Base-by-base conservation (phyloP, 2,113 vertebrate genomes). In the Galeopterus variegatus region DNA sequence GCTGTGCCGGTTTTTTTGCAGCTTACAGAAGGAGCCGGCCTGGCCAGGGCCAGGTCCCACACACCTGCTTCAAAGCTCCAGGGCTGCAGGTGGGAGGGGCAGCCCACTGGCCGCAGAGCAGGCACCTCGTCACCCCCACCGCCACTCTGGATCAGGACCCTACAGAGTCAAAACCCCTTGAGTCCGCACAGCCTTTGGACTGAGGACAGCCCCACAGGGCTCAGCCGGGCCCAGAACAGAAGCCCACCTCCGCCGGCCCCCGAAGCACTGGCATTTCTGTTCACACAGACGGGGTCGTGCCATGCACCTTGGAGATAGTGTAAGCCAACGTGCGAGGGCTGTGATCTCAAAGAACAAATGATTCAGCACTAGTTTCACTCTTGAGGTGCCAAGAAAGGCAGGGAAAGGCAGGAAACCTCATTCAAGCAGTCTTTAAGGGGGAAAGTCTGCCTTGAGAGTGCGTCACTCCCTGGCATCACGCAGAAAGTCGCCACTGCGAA, bases 301-400 rank as follows among this genome's bases (percentile, higher is more conserved):
- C 3, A 3, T 2, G 5, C 60, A 48, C 77, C 23, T 24, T 31
- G 56, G 52, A 79, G 56, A 64, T 48, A 48, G 15, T 8, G 6
- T 2, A 56, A 24, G 28, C 17, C 73, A 21, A 28, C 23, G 7
- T 12, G 33, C 2, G 1, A 0, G 33, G 31, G 45, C 2, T 11
- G 23, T 28, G 50, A 69, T 9, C 60, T 9, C 4, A 28, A 3
- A 75, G 64, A 65, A 91, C 31, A 13, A 72, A 72, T 8, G 15
- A 36, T 9, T 52, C 48, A 56, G 19, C 24, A 48, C n/a, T 28
- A 15, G 8, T 64, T 72, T 60, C 21, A 31, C n/a, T 58, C 52
- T n/a, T 5, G 12, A 36, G 65, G 56, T 60, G 93, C 82, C 2
- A 36, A 83, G 2, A 26, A 10, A 62, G 4, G 14, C 54, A 91